Conservation (phyloP, 2,888 invertebrate species). For the Tetheella fluctuosa region DNA sequence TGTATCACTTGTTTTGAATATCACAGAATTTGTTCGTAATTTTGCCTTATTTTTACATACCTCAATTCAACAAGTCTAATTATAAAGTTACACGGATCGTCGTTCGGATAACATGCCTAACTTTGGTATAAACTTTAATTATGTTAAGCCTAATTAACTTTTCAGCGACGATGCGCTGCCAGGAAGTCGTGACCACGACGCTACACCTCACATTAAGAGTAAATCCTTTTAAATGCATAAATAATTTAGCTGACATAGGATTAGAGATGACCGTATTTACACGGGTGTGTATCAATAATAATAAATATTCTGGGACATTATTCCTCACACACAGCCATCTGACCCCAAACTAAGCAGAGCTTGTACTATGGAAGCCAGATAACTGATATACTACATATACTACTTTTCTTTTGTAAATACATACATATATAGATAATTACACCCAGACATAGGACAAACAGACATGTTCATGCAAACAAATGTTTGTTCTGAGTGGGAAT, state of each 20-base stretch:
- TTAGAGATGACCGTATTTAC: slow-evolving; percentile 53
- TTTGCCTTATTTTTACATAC: slow-evolving; percentile 19
- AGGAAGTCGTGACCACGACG: slow-evolving; percentile 76
- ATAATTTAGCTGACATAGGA: slow-evolving; percentile 78
- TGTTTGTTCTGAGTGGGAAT: no score
- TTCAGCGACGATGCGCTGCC: slow-evolving; percentile 53
- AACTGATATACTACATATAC: no score
- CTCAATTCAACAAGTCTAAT: slow-evolving; percentile 23
- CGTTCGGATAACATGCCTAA: slow-evolving; percentile 19
- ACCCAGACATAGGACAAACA: no score
- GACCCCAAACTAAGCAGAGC: no score
- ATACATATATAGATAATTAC: no score
- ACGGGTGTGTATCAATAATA: slow-evolving; percentile 34
- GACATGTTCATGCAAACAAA: no score
- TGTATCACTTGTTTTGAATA: no score
- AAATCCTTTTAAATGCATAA: slow-evolving; percentile 83
- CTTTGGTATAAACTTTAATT: slow-evolving; percentile 46
- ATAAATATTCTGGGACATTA: no score
- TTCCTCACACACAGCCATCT: no score
- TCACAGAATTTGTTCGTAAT: no score
- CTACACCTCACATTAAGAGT: slow-evolving; percentile 80
- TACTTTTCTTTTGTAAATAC: no score
- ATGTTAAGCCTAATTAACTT: slow-evolving; percentile 66
- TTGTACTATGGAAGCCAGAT: no score
- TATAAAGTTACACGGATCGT: slow-evolving; percentile 18